phyloP scores from a whole-genome alignment of 35 echinoderm and acorn worm species.

The Anneissia japonica region DNA sequence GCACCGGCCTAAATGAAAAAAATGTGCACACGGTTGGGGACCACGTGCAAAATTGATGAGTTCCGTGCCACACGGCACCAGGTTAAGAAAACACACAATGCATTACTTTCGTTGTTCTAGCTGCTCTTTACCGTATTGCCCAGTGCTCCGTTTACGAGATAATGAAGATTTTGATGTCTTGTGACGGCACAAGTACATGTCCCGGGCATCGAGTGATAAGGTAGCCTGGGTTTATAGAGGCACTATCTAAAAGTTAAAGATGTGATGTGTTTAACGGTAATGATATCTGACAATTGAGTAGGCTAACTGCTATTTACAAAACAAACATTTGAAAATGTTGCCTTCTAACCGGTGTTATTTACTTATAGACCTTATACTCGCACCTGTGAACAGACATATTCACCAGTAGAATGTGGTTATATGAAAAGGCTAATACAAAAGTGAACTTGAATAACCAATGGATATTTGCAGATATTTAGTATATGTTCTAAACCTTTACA shows the following conservation, averaged over 20 bases:
- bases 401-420: no score
- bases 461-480: no score
- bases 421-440: no score
- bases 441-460: no score
- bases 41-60: background rate
- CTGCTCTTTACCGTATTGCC: background rate
- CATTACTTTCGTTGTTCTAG: background rate
- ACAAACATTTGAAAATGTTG: background rate
- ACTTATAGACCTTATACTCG: background rate
- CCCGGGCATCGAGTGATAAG: background rate
- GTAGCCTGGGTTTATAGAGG: background rate
- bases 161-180: background rate
- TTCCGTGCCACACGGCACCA: background rate
- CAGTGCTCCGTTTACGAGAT: background rate
- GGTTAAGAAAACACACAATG: background rate
- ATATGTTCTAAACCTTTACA: no score
- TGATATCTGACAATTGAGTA: background rate
- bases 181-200: background rate
- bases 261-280: background rate
- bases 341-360: background rate
- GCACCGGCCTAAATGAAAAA: background rate
- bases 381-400: background rate
- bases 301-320: background rate
- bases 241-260: background rate
- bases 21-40: background rate